phyloP scores from a whole-genome alignment of 1,140 invertebrate species.

The Caenorhabditis tropicalis region DNA sequence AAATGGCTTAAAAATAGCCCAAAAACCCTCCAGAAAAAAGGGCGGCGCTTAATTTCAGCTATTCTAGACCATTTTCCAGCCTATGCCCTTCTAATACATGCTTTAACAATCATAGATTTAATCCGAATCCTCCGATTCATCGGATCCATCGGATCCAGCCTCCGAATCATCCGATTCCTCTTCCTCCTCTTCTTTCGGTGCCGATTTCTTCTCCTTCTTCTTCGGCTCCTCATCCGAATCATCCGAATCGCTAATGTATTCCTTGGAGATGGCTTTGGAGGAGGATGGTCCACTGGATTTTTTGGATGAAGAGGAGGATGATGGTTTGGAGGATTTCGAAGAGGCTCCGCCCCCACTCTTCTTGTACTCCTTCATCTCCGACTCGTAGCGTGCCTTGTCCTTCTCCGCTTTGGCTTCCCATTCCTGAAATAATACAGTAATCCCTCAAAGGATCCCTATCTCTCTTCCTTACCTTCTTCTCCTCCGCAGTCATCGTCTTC shows the following conservation, averaged over 20 bases:
- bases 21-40: too few species aligned
- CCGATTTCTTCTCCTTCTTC: conserved; percentile 53
- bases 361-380: conserved; percentile 63
- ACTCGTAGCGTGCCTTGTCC: conserved; percentile 73
- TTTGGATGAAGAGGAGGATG: background rate
- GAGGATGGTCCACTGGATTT: conserved; percentile 36
- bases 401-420: conserved; percentile 70
- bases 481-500: conserved; percentile 80
- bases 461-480: conserved; percentile 79
- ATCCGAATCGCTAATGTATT: conserved; percentile 78
- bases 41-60: too few species aligned
- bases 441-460: background rate
- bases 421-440: conserved; percentile 44
- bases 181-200: conserved; percentile 14
- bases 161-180: background rate
- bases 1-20: too few species aligned
- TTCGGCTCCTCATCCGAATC: conserved; percentile 51
- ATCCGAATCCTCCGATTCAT: conserved; percentile 15
- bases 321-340: background rate
- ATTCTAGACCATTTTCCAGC: background rate
- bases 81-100: background rate
- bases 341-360: conserved; percentile 33
- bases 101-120: background rate
- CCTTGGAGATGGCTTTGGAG: conserved; percentile 81
- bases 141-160: background rate